Evolutionary conservation across 1,140 invertebrate species (phyloP).

Genomic region (Caenorhabditis briggsae): DNA sequence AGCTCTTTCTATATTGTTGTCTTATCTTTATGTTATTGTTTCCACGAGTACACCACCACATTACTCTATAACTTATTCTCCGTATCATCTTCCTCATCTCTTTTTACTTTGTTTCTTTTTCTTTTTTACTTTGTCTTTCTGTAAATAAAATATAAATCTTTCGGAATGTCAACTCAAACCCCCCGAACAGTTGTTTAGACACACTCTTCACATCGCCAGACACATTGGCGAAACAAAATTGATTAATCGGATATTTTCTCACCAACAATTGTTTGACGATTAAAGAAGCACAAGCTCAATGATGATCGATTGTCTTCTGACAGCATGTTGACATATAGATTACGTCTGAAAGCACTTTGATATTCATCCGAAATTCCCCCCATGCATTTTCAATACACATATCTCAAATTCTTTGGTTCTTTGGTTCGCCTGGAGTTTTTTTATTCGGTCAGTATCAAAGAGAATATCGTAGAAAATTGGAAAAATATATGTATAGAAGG

Average conservation of each 20-base stretch:
- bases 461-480: no score
- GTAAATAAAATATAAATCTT: slow-evolving; percentile 53
- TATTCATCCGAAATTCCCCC: neutral
- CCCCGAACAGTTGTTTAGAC: slow-evolving; percentile 44
- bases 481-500: no score
- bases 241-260: slow-evolving; percentile 39
- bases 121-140: neutral
- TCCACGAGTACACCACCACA: slow-evolving; percentile 41
- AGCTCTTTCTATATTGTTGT: slow-evolving; percentile 16
- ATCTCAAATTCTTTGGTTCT: neutral
- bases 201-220: neutral
- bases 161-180: slow-evolving; percentile 20
- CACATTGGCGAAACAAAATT: slow-evolving; percentile 18
- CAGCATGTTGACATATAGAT: neutral
- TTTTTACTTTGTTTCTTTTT: neutral
- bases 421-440: neutral
- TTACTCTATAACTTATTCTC: slow-evolving; percentile 16
- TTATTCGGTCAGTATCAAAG: neutral
- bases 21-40: neutral
- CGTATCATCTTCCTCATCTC: neutral
- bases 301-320: slow-evolving; percentile 37
- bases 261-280: neutral
- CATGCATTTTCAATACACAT: slow-evolving; percentile 15
- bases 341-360: slow-evolving; percentile 32
- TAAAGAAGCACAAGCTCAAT: no score